These are phyloP conservation scores for Drosophila nannoptera DNA, from an alignment of 1,140 invertebrate genomes.

Conservation along the genomic window DNA sequence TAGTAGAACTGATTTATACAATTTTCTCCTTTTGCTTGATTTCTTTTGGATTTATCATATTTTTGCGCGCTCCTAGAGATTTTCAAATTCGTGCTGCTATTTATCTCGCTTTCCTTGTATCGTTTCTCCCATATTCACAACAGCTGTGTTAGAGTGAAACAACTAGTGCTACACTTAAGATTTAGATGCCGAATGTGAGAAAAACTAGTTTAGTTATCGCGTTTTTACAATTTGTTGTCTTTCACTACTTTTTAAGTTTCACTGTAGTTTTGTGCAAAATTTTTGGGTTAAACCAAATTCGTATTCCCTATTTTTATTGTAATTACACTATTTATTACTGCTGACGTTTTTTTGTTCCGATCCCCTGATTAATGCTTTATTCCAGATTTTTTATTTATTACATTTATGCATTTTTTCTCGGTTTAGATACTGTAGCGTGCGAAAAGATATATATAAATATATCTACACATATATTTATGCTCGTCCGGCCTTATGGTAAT, in stretches of 20 bases:
- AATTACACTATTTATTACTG: conserved; percentile 36
- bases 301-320: conserved; percentile 17
- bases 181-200: conserved; percentile 48
- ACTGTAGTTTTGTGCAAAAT: conserved; percentile 19
- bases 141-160: conserved; percentile 37
- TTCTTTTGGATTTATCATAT: conserved; percentile 36
- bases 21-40: conserved; percentile 34
- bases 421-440: conserved; percentile 9
- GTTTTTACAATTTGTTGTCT: conserved; percentile 41
- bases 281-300: not conserved
- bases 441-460: not conserved
- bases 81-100: conserved; percentile 38
- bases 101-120: conserved; percentile 46
- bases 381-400: conserved; percentile 11
- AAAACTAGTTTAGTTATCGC: conserved; percentile 49
- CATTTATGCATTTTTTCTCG: conserved; percentile 24
- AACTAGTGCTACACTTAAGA: conserved; percentile 36
- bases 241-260: conserved; percentile 14
- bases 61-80: conserved; percentile 47
- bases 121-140: conserved; percentile 31
- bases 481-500: conserved; percentile 19
- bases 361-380: conserved; percentile 51
- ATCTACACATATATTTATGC: conserved; percentile 13
- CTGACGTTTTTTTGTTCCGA: conserved; percentile 53
- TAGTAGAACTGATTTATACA: conserved; percentile 12